These are phyloP conservation scores for Axea sp. DNA, from an alignment of 2,888 invertebrate species.

Conservation along the genomic window DNA sequence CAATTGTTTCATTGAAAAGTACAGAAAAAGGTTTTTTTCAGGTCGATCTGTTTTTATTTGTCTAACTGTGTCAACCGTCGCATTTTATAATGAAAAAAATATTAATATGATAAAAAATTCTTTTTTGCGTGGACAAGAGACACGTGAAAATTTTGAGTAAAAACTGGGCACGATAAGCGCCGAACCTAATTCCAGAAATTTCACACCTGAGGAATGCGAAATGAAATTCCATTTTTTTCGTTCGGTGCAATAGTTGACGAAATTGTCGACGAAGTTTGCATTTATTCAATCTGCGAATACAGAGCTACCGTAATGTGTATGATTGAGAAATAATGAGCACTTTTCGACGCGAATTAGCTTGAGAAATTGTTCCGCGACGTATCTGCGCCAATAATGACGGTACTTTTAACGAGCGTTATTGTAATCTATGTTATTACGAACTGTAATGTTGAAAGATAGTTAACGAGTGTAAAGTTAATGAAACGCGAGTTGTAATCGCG, in stretches of 20 bases:
- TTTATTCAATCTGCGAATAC: conserved; percentile 25
- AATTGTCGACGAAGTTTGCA: conserved; percentile 5
- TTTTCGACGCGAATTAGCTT: conserved; percentile 45
- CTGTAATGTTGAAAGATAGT: conserved; percentile 40
- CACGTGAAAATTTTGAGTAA: no score
- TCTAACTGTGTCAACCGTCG: no score
- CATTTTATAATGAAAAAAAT: no score
- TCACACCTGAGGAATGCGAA: no score
- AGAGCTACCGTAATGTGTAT: conserved; percentile 30
- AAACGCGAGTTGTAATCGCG: conserved; percentile 35
- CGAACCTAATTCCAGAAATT: no score
- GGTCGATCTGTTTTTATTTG: no score
- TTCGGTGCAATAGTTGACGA: background rate
- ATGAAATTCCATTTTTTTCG: background rate
- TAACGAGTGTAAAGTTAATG: conserved; percentile 51
- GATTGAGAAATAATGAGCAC: conserved; percentile 50
- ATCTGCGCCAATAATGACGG: conserved; percentile 48
- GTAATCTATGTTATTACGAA: conserved; percentile 45
- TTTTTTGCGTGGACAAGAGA: no score
- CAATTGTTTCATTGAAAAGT: no score
- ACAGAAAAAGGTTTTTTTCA: no score
- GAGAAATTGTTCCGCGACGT: conserved; percentile 42
- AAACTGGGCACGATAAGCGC: no score
- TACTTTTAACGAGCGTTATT: conserved; percentile 48
- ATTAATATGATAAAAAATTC: no score